Percentiles rank a stretch among this genome's conserved stretches.
phyloP scores from a whole-genome alignment of 2,888 invertebrate genomes.

The Sisyra terminalis region DNA sequence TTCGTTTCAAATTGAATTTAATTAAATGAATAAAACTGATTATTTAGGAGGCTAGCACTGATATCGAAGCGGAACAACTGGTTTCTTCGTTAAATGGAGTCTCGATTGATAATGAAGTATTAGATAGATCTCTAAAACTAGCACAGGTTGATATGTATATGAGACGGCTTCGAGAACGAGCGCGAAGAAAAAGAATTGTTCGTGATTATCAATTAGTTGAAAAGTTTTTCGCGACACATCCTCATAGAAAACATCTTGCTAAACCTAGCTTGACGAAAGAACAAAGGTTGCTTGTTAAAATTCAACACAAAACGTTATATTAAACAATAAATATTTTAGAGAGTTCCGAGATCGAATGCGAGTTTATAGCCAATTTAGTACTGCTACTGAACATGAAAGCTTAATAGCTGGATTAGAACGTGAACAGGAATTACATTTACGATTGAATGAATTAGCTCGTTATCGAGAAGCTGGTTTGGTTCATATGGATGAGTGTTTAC shows the following conservation, averaged over 20 bases:
- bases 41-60: constrained; percentile 73
- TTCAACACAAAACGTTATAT: not conserved
- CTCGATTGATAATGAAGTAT: constrained; percentile 70
- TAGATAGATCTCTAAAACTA: constrained; percentile 77
- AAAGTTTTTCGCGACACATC: constrained; percentile 55
- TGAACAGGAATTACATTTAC: constrained; percentile 68
- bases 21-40: constrained; percentile 5
- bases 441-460: constrained; percentile 67
- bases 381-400: constrained; percentile 68
- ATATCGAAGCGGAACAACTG: constrained; percentile 67
- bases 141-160: constrained; percentile 89
- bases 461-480: constrained; percentile 78
- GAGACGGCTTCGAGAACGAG: constrained; percentile 65
- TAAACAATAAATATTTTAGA: too few species aligned
- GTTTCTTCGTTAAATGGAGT: constrained; percentile 73
- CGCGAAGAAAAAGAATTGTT: constrained; percentile 75
- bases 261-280: constrained; percentile 48
- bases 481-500: constrained; percentile 66
- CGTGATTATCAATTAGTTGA: constrained; percentile 82
- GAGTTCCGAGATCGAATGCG: constrained; percentile 72
- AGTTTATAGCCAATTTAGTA: constrained; percentile 77
- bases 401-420: constrained; percentile 62
- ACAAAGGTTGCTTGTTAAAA: constrained; percentile 38
- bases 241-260: constrained; percentile 22
- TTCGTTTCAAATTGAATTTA: constrained; percentile 4